phyloP scores from a whole-genome alignment of 1,140 invertebrate genomes.

The Maconellicoccus hirsutus region DNA sequence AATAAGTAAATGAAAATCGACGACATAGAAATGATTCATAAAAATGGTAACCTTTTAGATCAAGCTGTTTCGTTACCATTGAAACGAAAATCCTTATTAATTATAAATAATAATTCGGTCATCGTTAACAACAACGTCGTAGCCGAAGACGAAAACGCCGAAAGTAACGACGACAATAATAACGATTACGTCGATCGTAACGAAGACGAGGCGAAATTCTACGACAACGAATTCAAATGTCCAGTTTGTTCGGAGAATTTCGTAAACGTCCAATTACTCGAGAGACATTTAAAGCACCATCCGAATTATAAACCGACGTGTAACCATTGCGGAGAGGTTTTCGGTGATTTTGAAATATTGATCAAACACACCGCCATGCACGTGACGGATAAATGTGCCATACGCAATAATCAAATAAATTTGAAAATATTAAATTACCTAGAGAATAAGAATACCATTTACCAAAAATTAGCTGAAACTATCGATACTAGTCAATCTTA shows the following conservation, averaged over 20 bases:
- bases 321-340: not conserved
- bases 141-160: not conserved
- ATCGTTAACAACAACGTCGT: not conserved
- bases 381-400: not conserved
- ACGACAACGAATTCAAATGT: not conserved
- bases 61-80: not conserved
- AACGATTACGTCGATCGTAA: not conserved
- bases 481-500: constrained; percentile 15
- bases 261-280: not conserved
- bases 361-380: not conserved
- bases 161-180: not conserved
- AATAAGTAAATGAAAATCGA: constrained; percentile 5
- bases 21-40: constrained; percentile 10
- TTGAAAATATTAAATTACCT: not conserved
- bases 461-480: not conserved
- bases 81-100: constrained; percentile 1
- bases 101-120: constrained; percentile 12
- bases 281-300: not conserved
- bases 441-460: constrained; percentile 1
- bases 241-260: not conserved
- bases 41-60: not conserved
- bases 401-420: constrained; percentile 10
- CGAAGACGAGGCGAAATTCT: not conserved
- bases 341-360: not conserved
- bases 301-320: constrained; percentile 1